phyloP scores from a whole-genome alignment of 2,888 invertebrate genomes.

The Tanypteryx hageni region DNA sequence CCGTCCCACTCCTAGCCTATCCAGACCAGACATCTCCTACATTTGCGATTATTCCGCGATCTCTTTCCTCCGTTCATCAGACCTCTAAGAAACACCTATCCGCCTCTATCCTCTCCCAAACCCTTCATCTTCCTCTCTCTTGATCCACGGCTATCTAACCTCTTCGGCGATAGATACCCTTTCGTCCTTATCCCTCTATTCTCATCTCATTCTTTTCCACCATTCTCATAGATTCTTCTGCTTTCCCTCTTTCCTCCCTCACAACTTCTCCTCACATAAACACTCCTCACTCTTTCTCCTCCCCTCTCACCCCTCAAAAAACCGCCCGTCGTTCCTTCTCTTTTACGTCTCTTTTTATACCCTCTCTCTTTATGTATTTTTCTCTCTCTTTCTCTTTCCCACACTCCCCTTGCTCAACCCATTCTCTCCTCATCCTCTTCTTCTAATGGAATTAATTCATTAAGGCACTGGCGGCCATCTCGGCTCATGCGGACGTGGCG shows the following conservation, averaged over 20 bases:
- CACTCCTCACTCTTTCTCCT: not conserved
- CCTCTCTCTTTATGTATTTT: not conserved
- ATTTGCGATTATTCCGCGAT: slow-evolving; percentile 13
- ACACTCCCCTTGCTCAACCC: not conserved
- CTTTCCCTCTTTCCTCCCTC: not conserved
- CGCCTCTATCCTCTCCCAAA: not conserved
- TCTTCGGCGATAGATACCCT: not conserved
- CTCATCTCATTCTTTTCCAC: not conserved
- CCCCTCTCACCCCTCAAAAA: not conserved
- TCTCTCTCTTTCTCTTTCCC: not conserved
- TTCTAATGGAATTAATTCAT: slow-evolving; percentile 61
- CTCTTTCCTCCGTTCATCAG: slow-evolving; percentile 1
- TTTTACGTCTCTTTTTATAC: not conserved
- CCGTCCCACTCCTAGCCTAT: no score
- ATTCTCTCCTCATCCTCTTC: not conserved
- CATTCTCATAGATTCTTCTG: not conserved
- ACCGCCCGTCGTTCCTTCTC: not conserved
- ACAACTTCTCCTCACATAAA: not conserved
- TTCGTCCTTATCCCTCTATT: not conserved
- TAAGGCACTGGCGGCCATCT: slow-evolving; percentile 48
- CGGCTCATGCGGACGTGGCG: slow-evolving; percentile 51
- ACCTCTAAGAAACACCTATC: not conserved
- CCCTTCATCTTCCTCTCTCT: not conserved
- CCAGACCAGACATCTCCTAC: not conserved
- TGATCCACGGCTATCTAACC: not conserved